Conservation (phyloP, 2,113 vertebrate genomes). For the Steatornis caripensis region DNA sequence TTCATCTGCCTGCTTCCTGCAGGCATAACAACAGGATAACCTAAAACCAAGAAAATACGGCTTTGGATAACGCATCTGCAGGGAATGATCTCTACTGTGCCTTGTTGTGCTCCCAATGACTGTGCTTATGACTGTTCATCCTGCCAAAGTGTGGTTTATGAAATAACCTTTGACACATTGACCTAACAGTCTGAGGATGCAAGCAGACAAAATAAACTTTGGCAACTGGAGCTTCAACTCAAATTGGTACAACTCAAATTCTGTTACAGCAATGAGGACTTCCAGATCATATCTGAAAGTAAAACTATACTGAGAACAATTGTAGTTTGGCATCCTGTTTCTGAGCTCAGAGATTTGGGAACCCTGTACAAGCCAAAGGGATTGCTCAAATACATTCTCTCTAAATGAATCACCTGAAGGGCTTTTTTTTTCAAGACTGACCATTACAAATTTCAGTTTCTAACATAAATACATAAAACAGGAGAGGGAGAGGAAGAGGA, state of each 20-base stretch:
- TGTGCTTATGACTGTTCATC: neutral
- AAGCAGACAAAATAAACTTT: neutral
- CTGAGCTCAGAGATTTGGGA: neutral
- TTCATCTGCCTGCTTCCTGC: neutral
- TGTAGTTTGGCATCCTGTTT: neutral
- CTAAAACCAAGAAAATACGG: neutral
- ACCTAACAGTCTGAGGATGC: neutral
- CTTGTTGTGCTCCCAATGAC: neutral
- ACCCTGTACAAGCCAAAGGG: neutral
- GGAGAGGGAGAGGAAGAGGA: neutral
- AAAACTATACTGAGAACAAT: neutral
- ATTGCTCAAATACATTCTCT: neutral
- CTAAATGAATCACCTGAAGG: neutral
- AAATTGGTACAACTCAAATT: neutral
- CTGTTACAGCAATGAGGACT: neutral
- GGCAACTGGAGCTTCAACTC: neutral
- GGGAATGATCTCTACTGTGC: neutral
- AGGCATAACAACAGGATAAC: neutral
- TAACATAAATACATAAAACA: neutral
- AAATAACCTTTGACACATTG: neutral
- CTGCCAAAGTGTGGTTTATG: neutral
- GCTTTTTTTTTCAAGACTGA: neutral
- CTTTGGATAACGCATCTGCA: neutral
- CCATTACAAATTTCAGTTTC: neutral
- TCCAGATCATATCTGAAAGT: neutral